Conservation (phyloP, 2,797 vertebrate genomes). For the Chrosomus eos region DNA sequence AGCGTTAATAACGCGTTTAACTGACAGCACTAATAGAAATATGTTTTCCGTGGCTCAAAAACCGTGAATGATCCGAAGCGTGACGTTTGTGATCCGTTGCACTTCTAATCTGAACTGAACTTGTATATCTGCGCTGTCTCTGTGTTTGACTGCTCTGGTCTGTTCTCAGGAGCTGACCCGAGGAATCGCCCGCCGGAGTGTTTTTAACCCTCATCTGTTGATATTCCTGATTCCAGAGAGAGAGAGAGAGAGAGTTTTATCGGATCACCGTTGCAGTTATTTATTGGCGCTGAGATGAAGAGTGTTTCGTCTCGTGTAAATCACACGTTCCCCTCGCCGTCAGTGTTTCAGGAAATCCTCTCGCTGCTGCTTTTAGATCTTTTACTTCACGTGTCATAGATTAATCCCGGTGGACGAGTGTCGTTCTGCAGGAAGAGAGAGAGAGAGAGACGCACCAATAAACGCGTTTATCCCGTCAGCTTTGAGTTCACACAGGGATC, state of each 20-base stretch:
- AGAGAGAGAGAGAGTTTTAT: conserved; percentile 10
- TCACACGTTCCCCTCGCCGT: neutral
- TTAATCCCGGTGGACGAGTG: neutral
- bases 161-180: conserved; percentile 45
- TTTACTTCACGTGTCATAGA: neutral
- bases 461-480: neutral
- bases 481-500: neutral
- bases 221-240: neutral
- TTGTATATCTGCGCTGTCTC: too few species aligned
- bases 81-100: too few species aligned
- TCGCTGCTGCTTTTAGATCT: neutral
- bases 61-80: too few species aligned
- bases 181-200: neutral
- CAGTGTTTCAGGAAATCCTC: neutral
- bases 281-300: conserved; percentile 2
- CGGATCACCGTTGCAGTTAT: neutral
- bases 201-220: neutral
- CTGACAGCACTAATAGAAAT: too few species aligned
- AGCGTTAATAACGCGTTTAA: too few species aligned
- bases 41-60: too few species aligned
- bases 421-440: neutral
- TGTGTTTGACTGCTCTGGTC: too few species aligned
- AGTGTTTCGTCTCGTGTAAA: neutral
- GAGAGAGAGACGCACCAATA: neutral
- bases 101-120: too few species aligned